phyloP scores from a whole-genome alignment of 2,113 vertebrate species.

The Mobula hypostoma region DNA sequence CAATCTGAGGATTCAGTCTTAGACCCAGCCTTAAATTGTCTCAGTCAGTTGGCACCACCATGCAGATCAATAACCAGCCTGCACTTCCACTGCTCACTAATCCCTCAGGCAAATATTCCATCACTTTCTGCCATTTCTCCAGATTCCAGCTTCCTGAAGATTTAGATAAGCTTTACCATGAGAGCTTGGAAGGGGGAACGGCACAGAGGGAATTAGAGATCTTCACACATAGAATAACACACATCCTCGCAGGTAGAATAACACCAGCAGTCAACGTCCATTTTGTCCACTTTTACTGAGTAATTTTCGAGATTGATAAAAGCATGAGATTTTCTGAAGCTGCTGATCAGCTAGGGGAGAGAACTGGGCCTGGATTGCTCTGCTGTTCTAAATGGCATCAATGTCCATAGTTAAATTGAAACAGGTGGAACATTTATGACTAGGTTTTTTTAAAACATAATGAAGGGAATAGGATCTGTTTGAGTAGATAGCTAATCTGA shows the following conservation, averaged over 20 bases:
- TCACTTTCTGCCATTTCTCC: slow-evolving; percentile 58
- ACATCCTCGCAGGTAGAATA: background rate
- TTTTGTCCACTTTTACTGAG: background rate
- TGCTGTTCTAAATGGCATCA: background rate
- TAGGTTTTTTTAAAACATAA: no score
- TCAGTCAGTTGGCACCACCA: slow-evolving; percentile 56
- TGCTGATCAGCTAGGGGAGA: background rate
- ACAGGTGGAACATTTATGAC: no score
- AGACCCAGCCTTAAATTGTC: slow-evolving; percentile 59
- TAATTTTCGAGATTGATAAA: background rate
- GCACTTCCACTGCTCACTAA: slow-evolving; percentile 57
- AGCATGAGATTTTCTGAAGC: background rate
- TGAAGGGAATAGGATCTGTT: no score
- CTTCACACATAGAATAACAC: background rate
- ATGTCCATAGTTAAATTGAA: background rate
- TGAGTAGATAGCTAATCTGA: background rate
- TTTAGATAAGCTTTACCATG: slow-evolving; percentile 47
- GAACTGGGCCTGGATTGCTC: background rate
- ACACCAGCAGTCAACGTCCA: background rate
- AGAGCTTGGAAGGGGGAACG: slow-evolving; percentile 51
- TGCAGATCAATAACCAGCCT: slow-evolving; percentile 55
- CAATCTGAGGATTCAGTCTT: slow-evolving; percentile 53
- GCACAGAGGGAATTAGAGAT: slow-evolving; percentile 38
- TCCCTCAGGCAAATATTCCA: slow-evolving; percentile 63
- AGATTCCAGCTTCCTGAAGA: slow-evolving; percentile 51